These are phyloP conservation scores for Novumbra hubbsi DNA, from an alignment of 2,797 vertebrate species.

Conservation along the genomic window DNA sequence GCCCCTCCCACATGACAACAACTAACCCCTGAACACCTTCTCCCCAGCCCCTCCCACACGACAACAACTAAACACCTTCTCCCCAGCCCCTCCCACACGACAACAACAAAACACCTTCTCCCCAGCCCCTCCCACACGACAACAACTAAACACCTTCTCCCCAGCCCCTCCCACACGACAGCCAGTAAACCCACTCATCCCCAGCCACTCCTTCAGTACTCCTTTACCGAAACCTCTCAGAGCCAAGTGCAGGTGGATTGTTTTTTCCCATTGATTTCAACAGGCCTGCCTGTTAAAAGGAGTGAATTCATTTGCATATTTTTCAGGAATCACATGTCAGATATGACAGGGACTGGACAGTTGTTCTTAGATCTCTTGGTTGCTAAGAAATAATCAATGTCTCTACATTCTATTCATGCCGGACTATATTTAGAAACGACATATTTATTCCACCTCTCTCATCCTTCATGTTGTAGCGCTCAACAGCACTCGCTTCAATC, in stretches of 20 bases:
- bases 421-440: slow-evolving; percentile 58
- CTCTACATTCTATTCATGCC: slow-evolving; percentile 52
- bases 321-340: slow-evolving; percentile 36
- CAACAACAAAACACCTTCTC: slow-evolving; percentile 34
- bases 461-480: slow-evolving; percentile 48
- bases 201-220: slow-evolving; percentile 27
- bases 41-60: too few species aligned
- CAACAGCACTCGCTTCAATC: slow-evolving; percentile 46
- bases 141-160: slow-evolving; percentile 45
- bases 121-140: slow-evolving; percentile 5
- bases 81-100: slow-evolving; percentile 4
- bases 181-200: slow-evolving; percentile 21
- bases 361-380: slow-evolving; percentile 46
- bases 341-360: slow-evolving; percentile 45
- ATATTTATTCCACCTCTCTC: slow-evolving; percentile 41
- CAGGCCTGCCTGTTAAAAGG: slow-evolving; percentile 3
- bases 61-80: too few species aligned
- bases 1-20: too few species aligned
- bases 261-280: slow-evolving; percentile 19
- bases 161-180: slow-evolving; percentile 3
- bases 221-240: slow-evolving; percentile 12
- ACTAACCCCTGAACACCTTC: too few species aligned
- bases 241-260: slow-evolving; percentile 33
- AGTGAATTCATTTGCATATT: slow-evolving; percentile 58
- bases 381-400: slow-evolving; percentile 59